Evolutionary conservation across 2,113 vertebrate species (phyloP).

Genomic region (Nannospalax galili): DNA sequence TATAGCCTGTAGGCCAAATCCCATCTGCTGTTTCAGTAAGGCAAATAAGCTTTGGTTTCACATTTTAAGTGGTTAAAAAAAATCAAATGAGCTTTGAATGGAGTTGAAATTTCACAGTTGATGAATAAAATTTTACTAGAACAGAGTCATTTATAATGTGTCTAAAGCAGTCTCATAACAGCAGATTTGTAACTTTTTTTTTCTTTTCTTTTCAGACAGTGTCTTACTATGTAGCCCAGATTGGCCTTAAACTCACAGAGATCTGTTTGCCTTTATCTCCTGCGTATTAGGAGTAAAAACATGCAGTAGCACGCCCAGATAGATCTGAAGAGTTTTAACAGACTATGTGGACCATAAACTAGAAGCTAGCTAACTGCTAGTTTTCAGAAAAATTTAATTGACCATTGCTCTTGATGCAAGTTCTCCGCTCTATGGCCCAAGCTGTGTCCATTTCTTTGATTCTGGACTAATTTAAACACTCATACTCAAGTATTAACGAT

Average conservation of each 20-base stretch:
- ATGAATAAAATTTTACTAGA: slow-evolving; percentile 15
- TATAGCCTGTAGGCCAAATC: background rate
- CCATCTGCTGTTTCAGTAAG: background rate
- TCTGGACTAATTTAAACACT: background rate
- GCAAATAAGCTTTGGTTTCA: background rate
- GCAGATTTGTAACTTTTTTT: background rate
- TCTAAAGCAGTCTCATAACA: background rate
- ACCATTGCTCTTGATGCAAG: background rate
- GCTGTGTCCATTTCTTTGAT: background rate
- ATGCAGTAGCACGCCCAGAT: too few relatives aligned
- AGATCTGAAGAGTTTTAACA: background rate
- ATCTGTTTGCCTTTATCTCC: too few relatives aligned
- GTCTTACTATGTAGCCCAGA: too few relatives aligned
- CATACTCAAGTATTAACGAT: background rate
- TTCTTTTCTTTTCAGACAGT: too few relatives aligned
- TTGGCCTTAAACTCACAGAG: too few relatives aligned
- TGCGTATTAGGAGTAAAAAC: too few relatives aligned
- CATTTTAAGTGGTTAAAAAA: slow-evolving; percentile 2
- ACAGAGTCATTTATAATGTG: background rate
- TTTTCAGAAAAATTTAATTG: slow-evolving; percentile 11
- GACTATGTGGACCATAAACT: background rate
- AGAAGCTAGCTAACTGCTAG: background rate
- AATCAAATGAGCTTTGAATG: background rate
- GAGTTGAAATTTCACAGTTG: background rate
- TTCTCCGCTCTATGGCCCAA: background rate